Evolutionary conservation across 2,797 vertebrate genomes (phyloP), one percentile per base, ranked within the genome.

Genomic region (Lophotriccus pileatus): DNA sequence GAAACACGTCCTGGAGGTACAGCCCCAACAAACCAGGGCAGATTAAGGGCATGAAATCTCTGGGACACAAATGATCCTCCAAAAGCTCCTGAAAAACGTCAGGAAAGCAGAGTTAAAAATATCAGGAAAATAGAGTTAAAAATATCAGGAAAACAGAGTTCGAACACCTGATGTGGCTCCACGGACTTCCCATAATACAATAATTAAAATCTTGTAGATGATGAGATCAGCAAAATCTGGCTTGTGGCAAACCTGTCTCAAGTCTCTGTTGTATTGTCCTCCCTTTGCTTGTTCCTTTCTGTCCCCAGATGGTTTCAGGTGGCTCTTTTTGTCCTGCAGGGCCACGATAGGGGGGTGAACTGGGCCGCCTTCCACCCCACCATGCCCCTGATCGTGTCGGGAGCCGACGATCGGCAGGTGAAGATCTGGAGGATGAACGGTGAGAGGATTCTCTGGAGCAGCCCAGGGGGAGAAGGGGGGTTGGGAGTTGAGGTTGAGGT

Each of bases 361-460:
- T 99, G 99, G 99, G 99, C 99, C 0, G 99, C 99, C 19, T 99
- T 99, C 97, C 99, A 99, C 78, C 99, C 99, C 87, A 99, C 97
- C 18, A 99, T 99, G 99, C 99, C 99, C 0, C 99, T 99, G 16
- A 99, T 99, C 2, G 99, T 99, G 21, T 99, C 99, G 0, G 99
- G 99, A 56, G 99, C 99, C 1, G 99, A 99, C 10, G 99, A 99
- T 79, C 97, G 99, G 21, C 99, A 99, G 93, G 99, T 99, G 91
- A 99, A 99, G 98, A 99, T 99, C 97, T 99, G 99, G 99, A 97
- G 99, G 81, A 99, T 99, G 99, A 99, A 98, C 2, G 98, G 98
- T 98, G 80, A 97, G 97, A 52, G 62, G 59, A 37, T 27, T 12
- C 28, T 37, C 13, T 5, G 2, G 32, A 15, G 8, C 50, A 52